Evolutionary conservation across 2,888 invertebrate genomes (phyloP), one percentile per base, ranked within the genome.

Genomic region (Epistrophe grossulariae): DNA sequence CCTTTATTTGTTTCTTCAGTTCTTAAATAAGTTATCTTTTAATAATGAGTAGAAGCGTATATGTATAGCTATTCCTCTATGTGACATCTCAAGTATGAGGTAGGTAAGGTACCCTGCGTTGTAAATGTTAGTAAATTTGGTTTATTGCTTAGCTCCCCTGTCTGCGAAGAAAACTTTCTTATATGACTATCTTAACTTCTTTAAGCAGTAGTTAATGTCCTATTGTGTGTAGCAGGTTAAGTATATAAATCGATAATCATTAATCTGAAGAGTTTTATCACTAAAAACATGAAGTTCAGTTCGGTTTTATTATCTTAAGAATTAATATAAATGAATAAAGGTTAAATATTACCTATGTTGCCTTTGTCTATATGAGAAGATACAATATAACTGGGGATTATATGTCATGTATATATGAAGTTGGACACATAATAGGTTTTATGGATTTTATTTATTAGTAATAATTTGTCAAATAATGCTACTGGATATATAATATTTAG

Each of bases 291-390:
- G 19, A 24, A 24, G 24, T 52, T 52, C 7, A 52, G 19, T 24
- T 52, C 11, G 11, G 24, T 52, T 52, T 24, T 52, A 52, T 52
- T 52, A 52, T 52, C 52, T 52, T 10, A 17, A 52, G 52, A 52
- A 52, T 52, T 52, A 24, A 24, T 52, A 52, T 24, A 24, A 52
- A 24, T 52, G 52, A 52, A 52, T 52, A 5, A 52, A 52, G 24
- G 52, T 24, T 24, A 24, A 24, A 52, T 52, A 24, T 24, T 24
- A 24, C 24, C n/a, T n/a, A 24, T 24, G 3, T 2, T 24, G 3
- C 24, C 24, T 24, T 24, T 52, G 19, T 24, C 52, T 52, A 0
- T 52, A 19, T 10, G 10, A 13, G 11, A 52, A 6, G 24, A 52
- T 19, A 52, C 24, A 52, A 13, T 52, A 24, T 52, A 24, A 7